Conservation (phyloP, 2,797 vertebrate genomes). For the Anabacerthia variegaticeps region DNA sequence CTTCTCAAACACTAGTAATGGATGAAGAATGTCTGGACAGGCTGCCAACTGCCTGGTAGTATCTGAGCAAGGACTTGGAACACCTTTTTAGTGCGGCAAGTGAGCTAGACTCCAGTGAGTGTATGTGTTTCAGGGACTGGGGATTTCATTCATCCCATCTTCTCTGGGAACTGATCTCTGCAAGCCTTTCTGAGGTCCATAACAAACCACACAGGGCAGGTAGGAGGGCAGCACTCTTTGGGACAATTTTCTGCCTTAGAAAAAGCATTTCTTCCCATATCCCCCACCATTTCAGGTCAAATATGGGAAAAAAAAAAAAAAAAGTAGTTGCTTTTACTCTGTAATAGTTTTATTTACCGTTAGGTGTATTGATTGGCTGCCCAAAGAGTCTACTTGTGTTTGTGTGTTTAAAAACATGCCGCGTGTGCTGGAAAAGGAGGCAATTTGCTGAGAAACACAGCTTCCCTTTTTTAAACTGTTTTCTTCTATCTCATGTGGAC, state of each 20-base stretch:
- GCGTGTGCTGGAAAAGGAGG: not conserved
- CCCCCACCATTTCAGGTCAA: not conserved
- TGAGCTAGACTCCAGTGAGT: not conserved
- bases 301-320: not conserved
- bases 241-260: not conserved
- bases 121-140: rapidly evolving
- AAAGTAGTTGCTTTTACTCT: not conserved
- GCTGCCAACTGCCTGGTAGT: not conserved
- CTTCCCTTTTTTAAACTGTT: not conserved
- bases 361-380: not conserved
- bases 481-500: not conserved
- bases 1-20: not conserved
- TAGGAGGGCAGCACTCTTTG: not conserved
- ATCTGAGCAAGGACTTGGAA: not conserved
- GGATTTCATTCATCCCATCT: not conserved
- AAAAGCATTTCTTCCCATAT: not conserved
- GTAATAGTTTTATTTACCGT: slow-evolving; percentile 5
- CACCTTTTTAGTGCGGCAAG: not conserved
- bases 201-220: not conserved
- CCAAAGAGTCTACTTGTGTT: not conserved
- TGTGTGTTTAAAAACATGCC: not conserved
- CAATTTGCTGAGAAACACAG: slow-evolving; percentile 20
- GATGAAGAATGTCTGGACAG: not conserved
- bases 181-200: not conserved
- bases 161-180: not conserved